A percentile compares a stretch with the other conserved stretches of the same genome.
These are phyloP conservation scores for Homalodisca vitripennis DNA, from an alignment of 1,140 invertebrate species.

Conservation along the genomic window DNA sequence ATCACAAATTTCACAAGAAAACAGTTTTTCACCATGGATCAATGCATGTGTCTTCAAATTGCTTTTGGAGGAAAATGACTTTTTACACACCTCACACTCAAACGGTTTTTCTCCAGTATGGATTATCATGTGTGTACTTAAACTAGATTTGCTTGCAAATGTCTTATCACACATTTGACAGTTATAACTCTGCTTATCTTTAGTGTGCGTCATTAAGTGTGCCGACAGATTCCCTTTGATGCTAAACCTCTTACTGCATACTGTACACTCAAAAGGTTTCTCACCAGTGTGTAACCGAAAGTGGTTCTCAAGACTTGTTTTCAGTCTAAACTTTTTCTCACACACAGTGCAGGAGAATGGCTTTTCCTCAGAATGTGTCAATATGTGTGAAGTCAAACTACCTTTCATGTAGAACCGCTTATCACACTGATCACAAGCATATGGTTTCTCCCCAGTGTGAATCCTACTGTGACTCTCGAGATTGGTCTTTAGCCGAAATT, in stretches of 20 bases:
- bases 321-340: constrained; percentile 42
- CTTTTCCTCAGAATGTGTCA: constrained; percentile 63
- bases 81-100: constrained; percentile 53
- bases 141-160: constrained; percentile 41
- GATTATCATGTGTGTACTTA: constrained; percentile 24
- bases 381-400: constrained; percentile 50
- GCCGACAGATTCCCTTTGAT: constrained; percentile 35
- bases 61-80: constrained; percentile 40
- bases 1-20: constrained; percentile 53
- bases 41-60: constrained; percentile 39
- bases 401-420: neutral
- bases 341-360: constrained; percentile 57
- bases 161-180: constrained; percentile 45
- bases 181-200: constrained; percentile 49
- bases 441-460: constrained; percentile 51
- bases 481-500: constrained; percentile 42
- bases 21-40: constrained; percentile 50
- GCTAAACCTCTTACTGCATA: constrained; percentile 54
- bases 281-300: constrained; percentile 58
- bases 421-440: constrained; percentile 20
- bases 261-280: constrained; percentile 53
- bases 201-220: constrained; percentile 35
- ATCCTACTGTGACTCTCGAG: constrained; percentile 16
- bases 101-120: constrained; percentile 60
- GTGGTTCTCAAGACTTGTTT: constrained; percentile 57